Conservation (phyloP, 2,113 vertebrate species). For the Siniperca knerii region DNA sequence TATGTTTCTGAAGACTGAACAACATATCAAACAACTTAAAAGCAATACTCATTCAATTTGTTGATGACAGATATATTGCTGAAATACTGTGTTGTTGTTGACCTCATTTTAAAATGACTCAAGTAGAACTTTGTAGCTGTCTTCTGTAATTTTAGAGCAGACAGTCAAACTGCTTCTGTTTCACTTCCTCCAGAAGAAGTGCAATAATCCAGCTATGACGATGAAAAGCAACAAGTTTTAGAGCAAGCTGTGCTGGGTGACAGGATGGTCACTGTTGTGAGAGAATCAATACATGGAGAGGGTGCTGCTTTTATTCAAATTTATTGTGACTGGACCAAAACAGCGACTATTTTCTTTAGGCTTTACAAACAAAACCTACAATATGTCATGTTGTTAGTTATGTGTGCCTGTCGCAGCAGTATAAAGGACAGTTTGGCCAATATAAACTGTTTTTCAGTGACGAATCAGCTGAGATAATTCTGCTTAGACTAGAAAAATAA, state of each 20-base stretch:
- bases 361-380: slow-evolving; percentile 61
- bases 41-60: slow-evolving; percentile 81
- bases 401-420: slow-evolving; percentile 58
- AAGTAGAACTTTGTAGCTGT: slow-evolving; percentile 58
- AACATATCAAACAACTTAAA: slow-evolving; percentile 79
- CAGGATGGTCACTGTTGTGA: background rate
- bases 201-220: slow-evolving; percentile 67
- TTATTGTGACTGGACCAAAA: slow-evolving; percentile 67
- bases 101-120: slow-evolving; percentile 63
- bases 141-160: slow-evolving; percentile 49
- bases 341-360: slow-evolving; percentile 46
- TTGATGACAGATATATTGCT: slow-evolving; percentile 68
- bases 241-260: background rate
- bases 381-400: slow-evolving; percentile 59
- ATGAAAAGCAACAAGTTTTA: slow-evolving; percentile 49
- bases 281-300: background rate
- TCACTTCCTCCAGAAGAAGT: slow-evolving; percentile 71
- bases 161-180: slow-evolving; percentile 33
- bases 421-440: slow-evolving; percentile 33
- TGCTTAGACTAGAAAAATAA: slow-evolving; percentile 66
- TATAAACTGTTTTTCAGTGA: slow-evolving; percentile 48
- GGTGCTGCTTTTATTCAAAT: slow-evolving; percentile 43
- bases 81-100: slow-evolving; percentile 64
- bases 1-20: slow-evolving; percentile 66
- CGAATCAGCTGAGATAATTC: slow-evolving; percentile 52